A percentile compares a stretch with the other conserved stretches of the same genome.
These are phyloP conservation scores for Megamerina dolium DNA, from an alignment of 2,888 invertebrate species.

Conservation along the genomic window DNA sequence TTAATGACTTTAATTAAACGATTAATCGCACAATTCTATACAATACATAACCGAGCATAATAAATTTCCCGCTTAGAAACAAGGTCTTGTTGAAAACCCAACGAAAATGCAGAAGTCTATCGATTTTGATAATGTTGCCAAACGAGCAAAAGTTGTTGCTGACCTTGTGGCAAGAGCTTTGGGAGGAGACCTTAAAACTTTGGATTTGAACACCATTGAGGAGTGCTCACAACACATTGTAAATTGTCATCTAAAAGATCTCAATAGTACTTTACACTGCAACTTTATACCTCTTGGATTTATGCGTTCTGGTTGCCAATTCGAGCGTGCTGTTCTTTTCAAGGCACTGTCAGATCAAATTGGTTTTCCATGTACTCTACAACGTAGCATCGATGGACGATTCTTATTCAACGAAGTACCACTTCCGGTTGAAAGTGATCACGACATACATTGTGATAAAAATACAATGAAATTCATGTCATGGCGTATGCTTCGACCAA, in stretches of 20 bases:
- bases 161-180: conserved; percentile 49
- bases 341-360: conserved; percentile 60
- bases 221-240: conserved; percentile 49
- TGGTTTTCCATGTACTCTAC: conserved; percentile 57
- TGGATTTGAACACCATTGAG: conserved; percentile 46
- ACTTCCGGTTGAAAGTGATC: conserved; percentile 47
- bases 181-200: conserved; percentile 25
- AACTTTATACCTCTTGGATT: conserved; percentile 57
- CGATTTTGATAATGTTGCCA: conserved; percentile 38
- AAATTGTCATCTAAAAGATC: conserved; percentile 52
- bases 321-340: conserved; percentile 61
- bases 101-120: conserved; percentile 27
- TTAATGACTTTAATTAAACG: too few relatives aligned
- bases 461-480: conserved; percentile 45
- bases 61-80: conserved; percentile 13
- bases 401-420: conserved; percentile 62
- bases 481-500: conserved; percentile 54
- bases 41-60: background rate
- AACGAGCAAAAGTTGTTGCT: conserved; percentile 46
- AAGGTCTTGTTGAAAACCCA: conserved; percentile 31
- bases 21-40: too few relatives aligned
- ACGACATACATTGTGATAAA: conserved; percentile 35
- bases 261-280: conserved; percentile 48
- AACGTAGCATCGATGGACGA: conserved; percentile 52
- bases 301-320: conserved; percentile 55